A percentile compares a stretch with the other conserved stretches of the same genome.
Conservation (phyloP, 2,113 vertebrate genomes). For the Xenopus borealis region DNA sequence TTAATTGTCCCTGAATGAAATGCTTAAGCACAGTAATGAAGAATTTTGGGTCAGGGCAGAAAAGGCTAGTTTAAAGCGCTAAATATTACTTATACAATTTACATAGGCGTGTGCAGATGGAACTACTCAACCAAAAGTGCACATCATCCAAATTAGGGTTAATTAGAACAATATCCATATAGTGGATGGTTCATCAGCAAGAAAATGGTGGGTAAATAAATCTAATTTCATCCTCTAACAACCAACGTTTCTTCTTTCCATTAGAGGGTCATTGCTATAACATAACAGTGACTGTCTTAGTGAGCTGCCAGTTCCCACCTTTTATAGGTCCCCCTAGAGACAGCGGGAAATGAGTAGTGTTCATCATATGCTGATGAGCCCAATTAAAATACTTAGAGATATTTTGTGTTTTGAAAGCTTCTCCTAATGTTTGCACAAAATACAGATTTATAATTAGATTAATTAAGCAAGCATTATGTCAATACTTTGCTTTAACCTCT, state of each 20-base stretch:
- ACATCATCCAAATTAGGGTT: conserved; percentile 80
- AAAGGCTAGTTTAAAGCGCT: conserved; percentile 28
- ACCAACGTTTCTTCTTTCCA: conserved; percentile 63
- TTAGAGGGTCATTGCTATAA: conserved; percentile 63
- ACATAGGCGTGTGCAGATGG: conserved; percentile 13
- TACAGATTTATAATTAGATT: conserved; percentile 37
- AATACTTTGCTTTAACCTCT: conserved; percentile 42
- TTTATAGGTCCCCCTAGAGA: conserved; percentile 57
- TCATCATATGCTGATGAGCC: conserved; percentile 52
- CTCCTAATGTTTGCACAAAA: conserved; percentile 43
- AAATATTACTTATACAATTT: conserved; percentile 36
- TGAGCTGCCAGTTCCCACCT: conserved; percentile 54
- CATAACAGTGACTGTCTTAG: conserved; percentile 53
- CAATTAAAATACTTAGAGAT: conserved; percentile 57
- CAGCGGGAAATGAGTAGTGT: conserved; percentile 49
- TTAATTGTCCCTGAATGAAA: conserved; percentile 37
- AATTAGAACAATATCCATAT: conserved; percentile 85
- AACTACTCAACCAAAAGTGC: conserved; percentile 48
- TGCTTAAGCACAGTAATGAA: conserved; percentile 33
- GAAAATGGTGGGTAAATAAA: conserved; percentile 83
- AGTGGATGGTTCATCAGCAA: conserved; percentile 74
- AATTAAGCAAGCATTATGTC: conserved; percentile 53
- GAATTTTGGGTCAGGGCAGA: conserved; percentile 28
- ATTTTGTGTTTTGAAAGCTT: conserved; percentile 43
- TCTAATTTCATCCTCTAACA: conserved; percentile 82